Evolutionary conservation across 2,888 invertebrate genomes (phyloP), one percentile per base, ranked within the genome.

Genomic region (Hartigia nigra): DNA sequence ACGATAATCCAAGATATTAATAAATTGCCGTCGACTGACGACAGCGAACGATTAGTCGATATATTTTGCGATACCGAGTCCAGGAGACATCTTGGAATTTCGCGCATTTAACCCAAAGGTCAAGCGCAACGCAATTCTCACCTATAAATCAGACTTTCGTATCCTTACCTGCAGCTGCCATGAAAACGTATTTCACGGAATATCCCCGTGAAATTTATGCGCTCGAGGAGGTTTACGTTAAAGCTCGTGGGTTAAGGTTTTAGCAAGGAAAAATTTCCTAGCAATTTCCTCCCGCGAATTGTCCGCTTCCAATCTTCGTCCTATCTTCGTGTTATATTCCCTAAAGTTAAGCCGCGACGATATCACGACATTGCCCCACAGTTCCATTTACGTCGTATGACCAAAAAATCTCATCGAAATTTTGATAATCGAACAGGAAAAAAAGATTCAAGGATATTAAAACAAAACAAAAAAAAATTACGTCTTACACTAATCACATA

Each of bases 91-190:
- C 75, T 77, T 74, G 77, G 70, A 72, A 77, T 77, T 79, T 79
- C 74, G 69, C 77, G 77, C 37, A n/a, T 70, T 79, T 75, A 70
- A 72, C 39, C 75, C 70, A 76, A 74, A 77, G 69, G n/a, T 34
- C 74, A 76, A 31, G 69, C 11, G 74, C 74, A 32, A 74, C 74
- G 55, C 70, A 55, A 23, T 55, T 74, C 37, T 74, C 77, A 74
- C 75, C 72, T 37, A 81, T 81, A 80, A 80, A 82, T 82, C 79
- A 77, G 70, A 12, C 39, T 78, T 80, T 80, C 79, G 31, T 74
- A 12, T 75, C 55, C 69, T 69, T 72, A 37, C 74, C 76, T 69
- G 78, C 70, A 76, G 76, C 75, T 69, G 37, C 37, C n/a, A 31
- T 35, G 69, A 70, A 23, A 76, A 76, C 37, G 35, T 32, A 74